These are phyloP conservation scores for Nebria ingens DNA, from an alignment of 1,140 invertebrate genomes.

Conservation along the genomic window DNA sequence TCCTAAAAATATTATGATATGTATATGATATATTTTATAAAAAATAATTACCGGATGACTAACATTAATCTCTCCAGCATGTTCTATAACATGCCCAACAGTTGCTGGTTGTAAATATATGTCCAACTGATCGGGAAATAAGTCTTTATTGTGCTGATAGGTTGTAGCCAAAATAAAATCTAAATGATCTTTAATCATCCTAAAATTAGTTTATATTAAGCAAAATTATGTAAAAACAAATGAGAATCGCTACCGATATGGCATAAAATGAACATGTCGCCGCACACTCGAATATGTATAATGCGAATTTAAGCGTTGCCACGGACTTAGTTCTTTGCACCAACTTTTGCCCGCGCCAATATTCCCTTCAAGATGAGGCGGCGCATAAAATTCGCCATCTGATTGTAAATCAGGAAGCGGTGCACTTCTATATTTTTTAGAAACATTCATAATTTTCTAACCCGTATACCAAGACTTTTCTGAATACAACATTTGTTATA, in stretches of 20 bases:
- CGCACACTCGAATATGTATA: conserved; percentile 47
- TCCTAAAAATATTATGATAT: conserved; percentile 1
- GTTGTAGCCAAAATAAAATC: conserved; percentile 46
- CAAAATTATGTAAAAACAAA: not conserved
- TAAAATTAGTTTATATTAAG: conserved; percentile 4
- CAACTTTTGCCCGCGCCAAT: conserved; percentile 31
- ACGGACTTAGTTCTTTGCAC: conserved; percentile 31
- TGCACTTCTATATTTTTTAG: too few species aligned
- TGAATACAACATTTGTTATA: too few species aligned
- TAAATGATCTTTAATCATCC: conserved; percentile 44
- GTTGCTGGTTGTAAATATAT: conserved; percentile 47
- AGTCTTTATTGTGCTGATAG: conserved; percentile 47
- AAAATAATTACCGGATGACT: too few species aligned
- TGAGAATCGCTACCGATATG: conserved; percentile 20
- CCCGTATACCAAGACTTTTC: too few species aligned
- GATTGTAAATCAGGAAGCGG: conserved; percentile 41
- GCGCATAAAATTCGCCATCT: conserved; percentile 44
- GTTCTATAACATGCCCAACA: conserved; percentile 27
- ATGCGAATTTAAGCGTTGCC: conserved; percentile 46
- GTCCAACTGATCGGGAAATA: conserved; percentile 48
- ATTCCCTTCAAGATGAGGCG: conserved; percentile 34
- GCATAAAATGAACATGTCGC: conserved; percentile 38
- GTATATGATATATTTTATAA: conserved; percentile 4
- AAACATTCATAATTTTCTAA: too few species aligned
- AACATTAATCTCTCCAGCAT: not conserved